Evolutionary conservation across 2,888 invertebrate genomes (phyloP).

Genomic region (Drosophila engyochracea): DNA sequence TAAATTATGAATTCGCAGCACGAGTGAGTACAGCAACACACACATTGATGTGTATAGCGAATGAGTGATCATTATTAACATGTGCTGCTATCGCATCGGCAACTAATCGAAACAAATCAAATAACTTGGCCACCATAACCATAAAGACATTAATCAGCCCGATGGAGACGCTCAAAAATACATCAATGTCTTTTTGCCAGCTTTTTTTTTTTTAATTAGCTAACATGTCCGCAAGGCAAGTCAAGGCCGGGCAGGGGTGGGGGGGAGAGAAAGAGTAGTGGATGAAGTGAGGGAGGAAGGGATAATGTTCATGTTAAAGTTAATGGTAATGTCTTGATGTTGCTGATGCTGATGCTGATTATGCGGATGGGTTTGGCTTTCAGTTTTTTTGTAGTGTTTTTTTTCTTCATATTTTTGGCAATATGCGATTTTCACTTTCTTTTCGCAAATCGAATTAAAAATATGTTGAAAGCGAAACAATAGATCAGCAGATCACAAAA

Average conservation of each 20-base stretch:
- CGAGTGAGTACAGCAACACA: not conserved
- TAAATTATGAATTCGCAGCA: conserved; percentile 27
- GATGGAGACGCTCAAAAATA: conserved; percentile 24
- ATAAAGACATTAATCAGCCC: conserved; percentile 52
- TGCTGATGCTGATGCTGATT: conserved; percentile 13
- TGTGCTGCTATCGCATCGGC: conserved; percentile 17
- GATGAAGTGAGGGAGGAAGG: not conserved
- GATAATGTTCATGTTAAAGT: conserved; percentile 20
- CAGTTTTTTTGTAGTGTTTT: not conserved
- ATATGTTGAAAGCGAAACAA: conserved; percentile 45
- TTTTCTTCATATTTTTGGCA: conserved; percentile 1
- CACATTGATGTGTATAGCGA: not conserved
- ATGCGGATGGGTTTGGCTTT: conserved; percentile 17
- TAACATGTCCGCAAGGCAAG: conserved; percentile 32
- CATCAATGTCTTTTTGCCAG: conserved; percentile 40
- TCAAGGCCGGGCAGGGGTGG: not conserved
- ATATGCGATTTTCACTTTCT: conserved; percentile 42
- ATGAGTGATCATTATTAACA: conserved; percentile 38
- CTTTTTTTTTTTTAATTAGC: conserved; percentile 48
- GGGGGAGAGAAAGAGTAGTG: conserved; percentile 26
- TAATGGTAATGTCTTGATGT: conserved; percentile 7
- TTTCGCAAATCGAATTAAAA: conserved; percentile 45
- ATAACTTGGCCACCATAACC: conserved; percentile 14
- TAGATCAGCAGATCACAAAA: conserved; percentile 15
- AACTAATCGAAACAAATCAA: conserved; percentile 25